Evolutionary conservation across 2,888 invertebrate genomes (phyloP).

Genomic region (Sminthurinus aureus): DNA sequence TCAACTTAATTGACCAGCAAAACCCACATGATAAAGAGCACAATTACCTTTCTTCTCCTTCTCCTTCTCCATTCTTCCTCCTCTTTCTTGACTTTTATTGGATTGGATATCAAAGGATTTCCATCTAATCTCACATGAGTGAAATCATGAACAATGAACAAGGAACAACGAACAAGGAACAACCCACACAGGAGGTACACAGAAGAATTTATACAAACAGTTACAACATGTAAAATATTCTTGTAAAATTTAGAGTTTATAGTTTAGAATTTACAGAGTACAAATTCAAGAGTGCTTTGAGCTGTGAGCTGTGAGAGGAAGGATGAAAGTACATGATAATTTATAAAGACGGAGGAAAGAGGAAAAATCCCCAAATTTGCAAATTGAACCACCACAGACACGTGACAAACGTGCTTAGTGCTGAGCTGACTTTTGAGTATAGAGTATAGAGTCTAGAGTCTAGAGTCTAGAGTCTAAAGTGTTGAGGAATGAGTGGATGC

Average conservation of each 20-base stretch:
- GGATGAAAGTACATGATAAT: background rate
- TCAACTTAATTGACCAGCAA: constrained; percentile 25
- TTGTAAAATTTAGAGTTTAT: no score
- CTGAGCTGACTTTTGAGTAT: no score
- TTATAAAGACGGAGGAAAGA: background rate
- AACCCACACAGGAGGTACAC: background rate
- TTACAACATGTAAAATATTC: no score
- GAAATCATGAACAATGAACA: background rate
- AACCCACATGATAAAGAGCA: constrained; percentile 16
- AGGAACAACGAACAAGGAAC: background rate
- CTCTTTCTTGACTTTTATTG: background rate
- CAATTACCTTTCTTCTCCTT: constrained; percentile 17
- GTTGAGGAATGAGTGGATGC: constrained; percentile 7
- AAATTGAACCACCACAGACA: constrained; percentile 25
- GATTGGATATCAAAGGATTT: background rate
- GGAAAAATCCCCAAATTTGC: background rate
- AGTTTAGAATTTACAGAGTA: no score
- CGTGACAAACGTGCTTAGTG: constrained; percentile 33
- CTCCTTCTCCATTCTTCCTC: background rate
- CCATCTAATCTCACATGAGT: background rate
- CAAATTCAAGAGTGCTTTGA: no score
- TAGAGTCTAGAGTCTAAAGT: no score
- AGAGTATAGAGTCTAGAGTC: no score
- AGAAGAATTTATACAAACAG: no score
- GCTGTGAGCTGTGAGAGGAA: background rate